Evolutionary conservation across 2,113 vertebrate genomes (phyloP), one percentile per base, ranked within the genome.

Genomic region (cattle (Bos taurus)): DNA sequence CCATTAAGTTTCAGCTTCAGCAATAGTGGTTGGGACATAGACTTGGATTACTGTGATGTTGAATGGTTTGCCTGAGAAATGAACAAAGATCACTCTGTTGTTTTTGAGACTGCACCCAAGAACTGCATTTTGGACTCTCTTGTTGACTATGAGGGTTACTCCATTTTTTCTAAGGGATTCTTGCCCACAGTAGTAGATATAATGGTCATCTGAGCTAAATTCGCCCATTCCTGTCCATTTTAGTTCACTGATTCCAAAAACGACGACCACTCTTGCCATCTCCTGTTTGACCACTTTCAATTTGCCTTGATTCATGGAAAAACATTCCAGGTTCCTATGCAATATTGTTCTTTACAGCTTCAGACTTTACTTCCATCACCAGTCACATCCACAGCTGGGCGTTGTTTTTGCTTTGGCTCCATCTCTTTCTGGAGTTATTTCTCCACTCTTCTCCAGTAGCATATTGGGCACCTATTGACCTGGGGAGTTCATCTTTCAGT

Each of bases 221-320:
- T 71, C 1, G 2, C 10, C 67, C 19, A 40, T 40, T 71, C 19
- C 0, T 0, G 67, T 36, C 19, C n/a, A 71, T 40, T 23, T 71
- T 71, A 40, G n/a, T 71, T 40, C n/a, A 40, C 19, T 40, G 67
- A 23, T 40, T 23, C 67, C 67, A 40, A 40, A 71, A 71, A 71
- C 0, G 2, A 71, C 0, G 0, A 40, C 19, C 10, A 71, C n/a
- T 71, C 10, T 71, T 71, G 67, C n/a, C n/a, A 6, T 71, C 67
- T 23, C 67, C 64, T 71, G 19, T 40, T 71, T 40, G n/a, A 23
- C 9, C n/a, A 40, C n/a, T 71, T 40, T 9, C 67, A 71, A 40
- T 40, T 6, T 71, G 67, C n/a, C 67, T 40, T 71, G n/a, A 40
- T 40, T 40, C 67, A 71, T 21, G n/a, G n/a, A 71, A n/a, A 71